These are phyloP conservation scores for Prolemur simus DNA, from an alignment of 2,113 vertebrate species.

Conservation along the genomic window DNA sequence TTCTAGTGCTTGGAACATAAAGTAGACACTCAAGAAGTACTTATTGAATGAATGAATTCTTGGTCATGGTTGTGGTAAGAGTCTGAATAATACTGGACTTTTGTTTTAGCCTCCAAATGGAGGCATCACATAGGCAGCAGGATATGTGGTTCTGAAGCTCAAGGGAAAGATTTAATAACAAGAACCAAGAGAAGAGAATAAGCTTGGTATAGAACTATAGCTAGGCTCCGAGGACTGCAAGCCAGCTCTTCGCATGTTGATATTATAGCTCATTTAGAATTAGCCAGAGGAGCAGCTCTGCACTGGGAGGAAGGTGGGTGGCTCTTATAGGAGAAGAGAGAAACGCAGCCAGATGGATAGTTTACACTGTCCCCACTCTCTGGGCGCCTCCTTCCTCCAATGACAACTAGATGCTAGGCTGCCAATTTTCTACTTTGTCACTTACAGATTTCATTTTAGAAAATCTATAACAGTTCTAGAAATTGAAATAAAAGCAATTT, in stretches of 20 bases:
- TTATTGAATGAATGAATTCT: neutral
- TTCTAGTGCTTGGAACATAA: neutral
- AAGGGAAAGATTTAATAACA: neutral
- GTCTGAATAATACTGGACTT: neutral
- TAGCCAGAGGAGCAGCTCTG: conserved; percentile 57
- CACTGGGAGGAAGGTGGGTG: conserved; percentile 70
- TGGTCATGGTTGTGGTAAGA: neutral
- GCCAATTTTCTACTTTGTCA: conserved; percentile 73
- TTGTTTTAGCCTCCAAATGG: neutral
- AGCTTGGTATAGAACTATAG: neutral
- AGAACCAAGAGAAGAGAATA: neutral
- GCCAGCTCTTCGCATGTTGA: conserved; percentile 30
- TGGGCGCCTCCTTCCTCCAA: conserved; percentile 47
- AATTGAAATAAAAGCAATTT: conserved; percentile 66
- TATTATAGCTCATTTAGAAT: conserved; percentile 28
- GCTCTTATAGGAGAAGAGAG: conserved; percentile 60
- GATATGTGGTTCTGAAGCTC: neutral
- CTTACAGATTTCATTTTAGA: conserved; percentile 70
- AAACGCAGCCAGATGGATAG: conserved; percentile 68
- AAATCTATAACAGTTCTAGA: conserved; percentile 67
- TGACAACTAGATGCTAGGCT: conserved; percentile 43
- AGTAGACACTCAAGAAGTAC: neutral
- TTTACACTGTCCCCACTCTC: conserved; percentile 58
- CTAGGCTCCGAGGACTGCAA: neutral
- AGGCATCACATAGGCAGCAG: neutral